Conservation (phyloP, 2,113 vertebrate species). For the Pardalotus punctatus region DNA sequence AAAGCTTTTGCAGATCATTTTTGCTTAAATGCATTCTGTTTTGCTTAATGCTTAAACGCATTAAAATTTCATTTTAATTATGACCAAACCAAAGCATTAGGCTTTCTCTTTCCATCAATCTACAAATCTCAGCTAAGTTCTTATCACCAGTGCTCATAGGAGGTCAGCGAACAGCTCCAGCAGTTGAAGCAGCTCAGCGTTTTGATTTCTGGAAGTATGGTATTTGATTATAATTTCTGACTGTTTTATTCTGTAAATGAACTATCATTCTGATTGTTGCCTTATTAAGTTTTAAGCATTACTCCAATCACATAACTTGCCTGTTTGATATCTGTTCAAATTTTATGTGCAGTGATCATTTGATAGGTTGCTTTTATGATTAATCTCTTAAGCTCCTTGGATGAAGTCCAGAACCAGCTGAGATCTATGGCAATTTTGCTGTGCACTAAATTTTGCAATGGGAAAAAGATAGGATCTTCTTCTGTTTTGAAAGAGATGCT, state of each 20-base stretch:
- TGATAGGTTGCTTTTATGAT: conserved; percentile 5
- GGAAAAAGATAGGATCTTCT: background rate
- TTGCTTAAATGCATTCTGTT: background rate
- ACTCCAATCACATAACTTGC: conserved; percentile 2
- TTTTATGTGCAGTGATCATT: background rate
- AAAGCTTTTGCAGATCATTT: background rate
- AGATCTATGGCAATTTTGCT: background rate
- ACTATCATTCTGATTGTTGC: background rate
- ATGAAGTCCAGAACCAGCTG: background rate
- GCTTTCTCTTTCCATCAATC: background rate
- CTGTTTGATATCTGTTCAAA: background rate
- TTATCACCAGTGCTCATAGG: background rate
- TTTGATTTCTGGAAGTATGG: background rate
- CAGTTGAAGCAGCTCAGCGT: background rate
- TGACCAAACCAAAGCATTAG: background rate
- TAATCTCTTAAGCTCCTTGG: conserved; percentile 12
- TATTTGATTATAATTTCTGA: conserved; percentile 31
- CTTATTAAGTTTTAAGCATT: conserved; percentile 32
- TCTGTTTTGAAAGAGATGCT: conserved; percentile 1
- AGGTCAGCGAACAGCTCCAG: background rate
- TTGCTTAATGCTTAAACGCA: conserved; percentile 19
- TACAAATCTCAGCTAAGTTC: background rate
- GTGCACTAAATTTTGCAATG: background rate
- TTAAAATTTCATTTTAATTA: conserved; percentile 40
- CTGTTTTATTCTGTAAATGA: conserved; percentile 26